Evolutionary conservation across 2,797 vertebrate genomes (phyloP).

Genomic region (Sparus aurata): DNA sequence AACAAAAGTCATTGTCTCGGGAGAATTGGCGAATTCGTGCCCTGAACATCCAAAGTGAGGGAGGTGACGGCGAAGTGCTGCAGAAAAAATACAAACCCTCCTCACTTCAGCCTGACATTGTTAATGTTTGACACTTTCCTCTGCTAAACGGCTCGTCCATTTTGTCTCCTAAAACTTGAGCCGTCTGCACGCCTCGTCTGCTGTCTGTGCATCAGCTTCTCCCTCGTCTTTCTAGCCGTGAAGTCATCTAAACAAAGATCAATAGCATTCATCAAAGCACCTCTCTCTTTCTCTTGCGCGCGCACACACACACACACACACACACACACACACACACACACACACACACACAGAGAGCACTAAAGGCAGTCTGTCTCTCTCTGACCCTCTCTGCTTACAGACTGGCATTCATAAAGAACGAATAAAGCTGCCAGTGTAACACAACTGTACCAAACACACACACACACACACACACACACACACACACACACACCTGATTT

Average conservation of each 20-base stretch:
- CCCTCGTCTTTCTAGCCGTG: slow-evolving; percentile 24
- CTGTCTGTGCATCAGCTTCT: slow-evolving; percentile 17
- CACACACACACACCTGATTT: slow-evolving; percentile 39
- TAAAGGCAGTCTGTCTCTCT: slow-evolving; percentile 64
- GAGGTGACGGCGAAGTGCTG: slow-evolving; percentile 30
- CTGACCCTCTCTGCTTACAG: slow-evolving; percentile 58
- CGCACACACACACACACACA: slow-evolving; percentile 2
- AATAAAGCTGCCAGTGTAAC: slow-evolving; percentile 71
- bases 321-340: slow-evolving; percentile 2
- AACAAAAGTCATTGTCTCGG: neutral
- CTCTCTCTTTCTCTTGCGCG: slow-evolving; percentile 15
- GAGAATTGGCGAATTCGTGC: neutral
- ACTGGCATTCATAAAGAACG: slow-evolving; percentile 66
- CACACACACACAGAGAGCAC: slow-evolving; percentile 38
- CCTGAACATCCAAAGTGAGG: neutral
- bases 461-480: slow-evolving; percentile 37
- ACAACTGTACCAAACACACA: slow-evolving; percentile 40
- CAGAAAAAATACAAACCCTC: slow-evolving; percentile 14
- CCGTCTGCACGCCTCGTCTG: slow-evolving; percentile 8
- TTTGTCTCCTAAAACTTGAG: slow-evolving; percentile 25
- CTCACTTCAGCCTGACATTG: neutral
- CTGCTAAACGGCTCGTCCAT: neutral
- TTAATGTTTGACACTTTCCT: neutral
- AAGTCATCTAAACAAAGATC: slow-evolving; percentile 57
- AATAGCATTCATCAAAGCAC: slow-evolving; percentile 54